Evolutionary conservation across 1,140 invertebrate species (phyloP), one percentile per base, ranked within the genome.

Genomic region (Bilobella aurantiaca): DNA sequence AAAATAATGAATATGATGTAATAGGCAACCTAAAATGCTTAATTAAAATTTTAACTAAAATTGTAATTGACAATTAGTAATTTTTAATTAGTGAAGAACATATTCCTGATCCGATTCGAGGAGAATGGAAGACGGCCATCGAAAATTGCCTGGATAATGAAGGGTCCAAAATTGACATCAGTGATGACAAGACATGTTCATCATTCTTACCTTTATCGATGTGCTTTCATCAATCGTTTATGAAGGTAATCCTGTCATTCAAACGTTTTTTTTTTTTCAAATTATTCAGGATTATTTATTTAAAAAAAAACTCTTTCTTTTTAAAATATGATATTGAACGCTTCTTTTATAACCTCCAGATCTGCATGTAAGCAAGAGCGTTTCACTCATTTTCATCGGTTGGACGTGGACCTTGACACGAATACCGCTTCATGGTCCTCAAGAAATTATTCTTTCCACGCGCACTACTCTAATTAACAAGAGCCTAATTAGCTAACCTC

Each of bases 131-230:
- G 53, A 29, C n/a, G 25, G 46, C 21, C 3, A 30, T 67, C 23
- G 68, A 64, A 30, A 69, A 66, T 21, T 69, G 68, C 34, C 25
- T 69, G 31, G 68, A 69, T 42, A 29, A 37, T 16, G 25, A 66
- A 3, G 62, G 68, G 25, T 53, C 49, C 21, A 53, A 53, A 53
- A 23, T 53, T 53, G 49, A 53, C 49, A 23, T 53, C 5, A n/a
- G n/a, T n/a, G 25, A 53, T 12, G 66, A 64, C 18, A 37, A 5
- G 16, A 23, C 28, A 16, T 67, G 62, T 46, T 1, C 18, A 3
- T 47, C 56, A 14, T 67, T 64, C 53, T 21, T 23, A 2, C 60
- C 65, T 23, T 28, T 63, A 27, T 23, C 65, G 25, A 57, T 67
- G 46, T 67, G 65, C 29, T 23, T 42, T 2, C 34, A 32, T 21